phyloP scores from a whole-genome alignment of 2,113 vertebrate genomes.

The Turdus rufiventris region DNA sequence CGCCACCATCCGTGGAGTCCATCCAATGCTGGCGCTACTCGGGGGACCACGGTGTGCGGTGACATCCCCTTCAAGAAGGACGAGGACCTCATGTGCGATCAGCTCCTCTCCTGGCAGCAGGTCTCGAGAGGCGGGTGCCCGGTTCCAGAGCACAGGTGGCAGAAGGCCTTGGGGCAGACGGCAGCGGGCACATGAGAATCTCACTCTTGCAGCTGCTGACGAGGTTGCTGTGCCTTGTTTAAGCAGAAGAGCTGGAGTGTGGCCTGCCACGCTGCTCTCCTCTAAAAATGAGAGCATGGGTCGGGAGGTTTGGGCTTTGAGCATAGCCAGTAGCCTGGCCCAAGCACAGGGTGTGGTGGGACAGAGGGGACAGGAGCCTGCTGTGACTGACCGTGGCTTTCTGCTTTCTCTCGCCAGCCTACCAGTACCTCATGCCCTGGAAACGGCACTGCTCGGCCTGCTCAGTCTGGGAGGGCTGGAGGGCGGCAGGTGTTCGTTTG shows the following conservation, averaged over 20 bases:
- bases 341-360: rapidly evolving
- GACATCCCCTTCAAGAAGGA: not conserved
- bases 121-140: not conserved
- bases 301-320: not conserved
- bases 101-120: not conserved
- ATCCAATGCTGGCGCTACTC: not conserved
- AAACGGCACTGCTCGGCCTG: too few relatives aligned
- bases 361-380: not conserved
- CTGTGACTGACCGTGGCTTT: not conserved
- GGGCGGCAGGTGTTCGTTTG: not conserved
- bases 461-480: too few relatives aligned
- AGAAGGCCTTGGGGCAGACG: rapidly evolving
- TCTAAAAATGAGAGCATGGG: not conserved
- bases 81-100: rapidly evolving
- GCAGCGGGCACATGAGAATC: not conserved
- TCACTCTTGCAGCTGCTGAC: not conserved
- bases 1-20: rapidly evolving
- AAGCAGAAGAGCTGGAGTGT: rapidly evolving
- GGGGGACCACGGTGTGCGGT: rapidly evolving
- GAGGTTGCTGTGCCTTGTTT: not conserved
- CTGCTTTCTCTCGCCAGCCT: not conserved
- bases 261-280: not conserved
- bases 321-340: not conserved
- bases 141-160: not conserved
- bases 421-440: too few relatives aligned